Evolutionary conservation across 2,797 vertebrate genomes (phyloP).

Genomic region (Thaleichthys pacificus): DNA sequence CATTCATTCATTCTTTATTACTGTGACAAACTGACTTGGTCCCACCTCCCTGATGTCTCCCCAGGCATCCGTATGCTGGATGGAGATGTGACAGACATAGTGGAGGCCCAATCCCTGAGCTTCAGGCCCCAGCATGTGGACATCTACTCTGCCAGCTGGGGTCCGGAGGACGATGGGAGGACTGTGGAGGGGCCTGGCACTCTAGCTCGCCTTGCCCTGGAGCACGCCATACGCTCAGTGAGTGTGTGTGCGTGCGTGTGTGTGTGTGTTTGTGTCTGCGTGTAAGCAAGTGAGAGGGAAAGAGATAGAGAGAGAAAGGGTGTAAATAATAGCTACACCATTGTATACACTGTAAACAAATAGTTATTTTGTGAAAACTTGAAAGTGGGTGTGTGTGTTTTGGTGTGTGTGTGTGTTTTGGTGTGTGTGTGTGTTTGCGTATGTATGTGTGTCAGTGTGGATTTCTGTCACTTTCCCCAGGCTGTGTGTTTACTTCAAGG

Average conservation of each 20-base stretch:
- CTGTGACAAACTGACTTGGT: background rate
- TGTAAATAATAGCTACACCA: too few relatives aligned
- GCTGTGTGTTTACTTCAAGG: constrained; percentile 45
- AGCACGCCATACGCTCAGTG: constrained; percentile 78
- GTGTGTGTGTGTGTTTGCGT: too few relatives aligned
- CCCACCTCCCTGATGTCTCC: background rate
- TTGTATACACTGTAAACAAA: background rate
- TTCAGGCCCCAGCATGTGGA: constrained; percentile 90
- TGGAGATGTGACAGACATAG: constrained; percentile 92
- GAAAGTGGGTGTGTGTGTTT: background rate
- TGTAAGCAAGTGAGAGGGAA: background rate
- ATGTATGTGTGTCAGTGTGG: background rate
- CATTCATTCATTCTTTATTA: too few relatives aligned
- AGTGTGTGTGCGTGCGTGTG: constrained; percentile 11
- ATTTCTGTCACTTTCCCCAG: constrained; percentile 28
- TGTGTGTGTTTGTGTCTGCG: too few relatives aligned
- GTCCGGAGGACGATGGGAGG: constrained; percentile 90
- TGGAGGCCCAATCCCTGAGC: constrained; percentile 91
- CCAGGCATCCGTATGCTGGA: constrained; percentile 92
- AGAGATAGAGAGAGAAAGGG: background rate
- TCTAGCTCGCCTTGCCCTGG: constrained; percentile 86
- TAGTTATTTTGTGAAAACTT: background rate
- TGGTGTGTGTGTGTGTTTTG: too few relatives aligned
- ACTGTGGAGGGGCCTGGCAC: constrained; percentile 93
- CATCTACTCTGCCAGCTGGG: constrained; percentile 95